Evolutionary conservation across 2,113 vertebrate genomes (phyloP), one percentile per base, ranked within the genome.

Genomic region (Scartelaos histophorus): DNA sequence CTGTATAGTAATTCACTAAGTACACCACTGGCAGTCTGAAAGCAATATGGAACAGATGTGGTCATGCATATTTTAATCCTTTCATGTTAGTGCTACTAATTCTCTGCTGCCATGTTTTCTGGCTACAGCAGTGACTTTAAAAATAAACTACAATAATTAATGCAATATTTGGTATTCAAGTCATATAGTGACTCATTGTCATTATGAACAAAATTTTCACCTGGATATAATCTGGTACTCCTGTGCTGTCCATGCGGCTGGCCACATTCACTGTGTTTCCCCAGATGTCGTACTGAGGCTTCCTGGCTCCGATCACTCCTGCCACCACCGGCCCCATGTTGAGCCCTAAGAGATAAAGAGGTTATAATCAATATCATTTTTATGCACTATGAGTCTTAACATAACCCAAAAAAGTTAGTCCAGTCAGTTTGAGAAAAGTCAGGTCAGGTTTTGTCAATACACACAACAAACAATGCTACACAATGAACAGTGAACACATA

Each of bases 241-340:
- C 97, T 0, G 97, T 98, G 92, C 97, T 98, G 90, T 98, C 97
- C 97, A 98, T 98, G 22, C 97, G 93, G 83, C 97, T 98, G 51
- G 97, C 96, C 83, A 98, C 97, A 34, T 98, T 98, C 73, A 98
- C 97, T 0, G 97, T 98, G 93, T 98, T 98, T 47, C 97, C 97
- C 97, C 96, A 98, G 82, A 98, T 98, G 85, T 98, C 97, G 5
- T 98, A 97, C 83, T 98, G 97, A 0, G 97, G 97, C 82, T 98
- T 98, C 87, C 95, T 93, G 19, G 97, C 96, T 69, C 96, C 96
- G 13, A 98, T 98, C 78, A 98, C 97, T 0, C 97, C 97, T 12
- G 97, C 97, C 66, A 98, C 97, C 19, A 98, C 97, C 0, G 97
- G 97, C 3, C 97, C 97, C 88, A 98, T 98, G 90, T 98, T 98